These are phyloP conservation scores for Drosophila barbarae DNA, from an alignment of 2,888 invertebrate genomes.

Conservation along the genomic window DNA sequence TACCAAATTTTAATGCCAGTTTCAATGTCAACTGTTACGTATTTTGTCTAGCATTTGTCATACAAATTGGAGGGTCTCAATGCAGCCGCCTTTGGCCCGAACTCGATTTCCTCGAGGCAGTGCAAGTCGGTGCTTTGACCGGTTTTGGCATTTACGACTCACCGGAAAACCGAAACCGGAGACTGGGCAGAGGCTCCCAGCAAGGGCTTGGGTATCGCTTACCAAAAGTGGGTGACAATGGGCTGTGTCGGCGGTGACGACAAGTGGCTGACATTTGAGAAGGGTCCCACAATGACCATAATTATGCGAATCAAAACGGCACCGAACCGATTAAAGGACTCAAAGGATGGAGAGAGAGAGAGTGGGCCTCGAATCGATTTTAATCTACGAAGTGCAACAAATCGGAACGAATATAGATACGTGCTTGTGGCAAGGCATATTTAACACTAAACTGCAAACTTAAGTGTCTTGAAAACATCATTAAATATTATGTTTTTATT, in stretches of 20 bases:
- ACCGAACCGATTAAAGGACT: neutral
- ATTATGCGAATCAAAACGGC: slow-evolving; percentile 23
- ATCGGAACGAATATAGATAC: slow-evolving; percentile 8
- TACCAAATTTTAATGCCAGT: slow-evolving; percentile 48
- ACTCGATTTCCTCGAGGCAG: slow-evolving; percentile 4
- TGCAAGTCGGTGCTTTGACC: slow-evolving; percentile 31
- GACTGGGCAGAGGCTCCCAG: too few species aligned
- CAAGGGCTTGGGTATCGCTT: neutral
- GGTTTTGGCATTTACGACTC: slow-evolving; percentile 12
- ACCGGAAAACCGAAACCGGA: neutral
- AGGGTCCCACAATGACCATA: slow-evolving; percentile 12
- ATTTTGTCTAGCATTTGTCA: slow-evolving; percentile 9
- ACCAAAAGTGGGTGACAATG: slow-evolving; percentile 13
- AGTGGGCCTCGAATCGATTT: slow-evolving; percentile 2
- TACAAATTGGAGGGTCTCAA: slow-evolving; percentile 12
- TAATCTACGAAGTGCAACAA: slow-evolving; percentile 18
- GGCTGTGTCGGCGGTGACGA: slow-evolving; percentile 11
- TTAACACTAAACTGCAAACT: neutral
- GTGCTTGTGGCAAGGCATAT: slow-evolving; percentile 18
- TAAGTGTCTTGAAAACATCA: neutral
- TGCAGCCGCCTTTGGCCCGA: slow-evolving; percentile 13
- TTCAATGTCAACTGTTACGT: slow-evolving; percentile 63
- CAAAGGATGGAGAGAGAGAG: too few species aligned
- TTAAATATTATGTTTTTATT: neutral
- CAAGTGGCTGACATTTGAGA: slow-evolving; percentile 28